Evolutionary conservation across 2,888 invertebrate species (phyloP).

Genomic region (Azorinus chamasolen): DNA sequence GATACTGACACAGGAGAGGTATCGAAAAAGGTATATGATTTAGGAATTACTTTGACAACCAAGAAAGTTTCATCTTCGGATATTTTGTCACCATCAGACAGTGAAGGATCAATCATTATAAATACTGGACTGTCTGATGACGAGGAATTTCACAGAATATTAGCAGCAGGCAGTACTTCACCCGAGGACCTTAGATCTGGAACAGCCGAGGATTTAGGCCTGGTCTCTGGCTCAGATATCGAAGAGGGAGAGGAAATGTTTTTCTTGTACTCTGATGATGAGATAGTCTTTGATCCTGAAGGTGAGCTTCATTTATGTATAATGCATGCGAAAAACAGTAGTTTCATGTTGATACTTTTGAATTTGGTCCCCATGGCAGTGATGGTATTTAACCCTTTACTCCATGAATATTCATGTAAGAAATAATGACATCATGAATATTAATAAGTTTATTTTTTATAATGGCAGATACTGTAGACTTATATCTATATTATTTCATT

Average conservation of each 20-base stretch:
- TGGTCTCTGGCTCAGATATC: slow-evolving; percentile 58
- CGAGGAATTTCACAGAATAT: slow-evolving; percentile 56
- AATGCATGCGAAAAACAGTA: neutral
- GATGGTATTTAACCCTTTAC: too few species aligned
- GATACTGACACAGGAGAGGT: too few species aligned
- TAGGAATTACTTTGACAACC: too few species aligned
- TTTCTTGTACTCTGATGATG: neutral
- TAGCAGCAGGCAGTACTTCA: slow-evolving; percentile 25
- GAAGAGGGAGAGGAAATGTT: slow-evolving; percentile 37
- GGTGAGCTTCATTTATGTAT: neutral
- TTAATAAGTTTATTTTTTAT: too few species aligned
- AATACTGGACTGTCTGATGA: slow-evolving; percentile 57
- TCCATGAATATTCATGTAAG: too few species aligned
- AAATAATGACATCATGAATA: too few species aligned
- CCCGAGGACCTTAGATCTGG: slow-evolving; percentile 33
- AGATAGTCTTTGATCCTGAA: slow-evolving; percentile 6
- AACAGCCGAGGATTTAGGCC: slow-evolving; percentile 31
- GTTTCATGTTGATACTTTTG: too few species aligned
- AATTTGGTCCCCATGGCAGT: too few species aligned
- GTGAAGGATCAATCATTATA: slow-evolving; percentile 46
- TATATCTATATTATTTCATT: too few species aligned
- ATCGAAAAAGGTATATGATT: too few species aligned
- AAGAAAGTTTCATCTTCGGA: too few species aligned
- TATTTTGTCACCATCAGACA: slow-evolving; percentile 19
- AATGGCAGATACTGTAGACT: too few species aligned